Conservation (phyloP, 2,113 vertebrate species). For the Pungitius pungitius region DNA sequence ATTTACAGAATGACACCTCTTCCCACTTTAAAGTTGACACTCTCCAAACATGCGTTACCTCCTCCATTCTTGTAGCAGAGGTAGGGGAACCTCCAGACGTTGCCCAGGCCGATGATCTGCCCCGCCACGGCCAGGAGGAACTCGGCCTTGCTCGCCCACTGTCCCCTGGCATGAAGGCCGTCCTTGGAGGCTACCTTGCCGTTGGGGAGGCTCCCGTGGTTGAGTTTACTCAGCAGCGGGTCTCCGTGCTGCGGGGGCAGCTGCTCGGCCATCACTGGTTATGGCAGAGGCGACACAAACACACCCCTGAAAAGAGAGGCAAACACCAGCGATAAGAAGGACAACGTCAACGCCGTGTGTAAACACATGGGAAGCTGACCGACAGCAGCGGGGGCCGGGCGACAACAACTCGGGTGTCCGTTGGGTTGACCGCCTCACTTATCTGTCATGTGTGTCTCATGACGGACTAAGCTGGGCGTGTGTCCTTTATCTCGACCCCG, state of each 20-base stretch:
- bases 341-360: neutral
- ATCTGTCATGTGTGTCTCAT: constrained; percentile 40
- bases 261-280: constrained; percentile 52
- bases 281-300: constrained; percentile 30
- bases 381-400: neutral
- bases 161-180: constrained; percentile 64
- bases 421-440: constrained; percentile 44
- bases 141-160: constrained; percentile 79
- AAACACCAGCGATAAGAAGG: neutral
- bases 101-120: constrained; percentile 80
- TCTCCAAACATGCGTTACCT: constrained; percentile 56
- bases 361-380: neutral
- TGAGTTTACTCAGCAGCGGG: constrained; percentile 33
- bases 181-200: constrained; percentile 30
- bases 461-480: constrained; percentile 30
- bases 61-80: constrained; percentile 83
- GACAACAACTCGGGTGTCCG: neutral
- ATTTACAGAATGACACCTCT: neutral
- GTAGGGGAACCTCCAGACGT: constrained; percentile 81
- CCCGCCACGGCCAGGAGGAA: constrained; percentile 80
- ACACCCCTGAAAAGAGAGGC: constrained; percentile 18
- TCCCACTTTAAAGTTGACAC: neutral
- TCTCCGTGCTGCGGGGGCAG: constrained; percentile 26
- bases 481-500: constrained; percentile 56
- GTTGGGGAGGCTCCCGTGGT: neutral